Conservation (phyloP, 1,140 invertebrate species). For the Tetramorium parvispinum region DNA sequence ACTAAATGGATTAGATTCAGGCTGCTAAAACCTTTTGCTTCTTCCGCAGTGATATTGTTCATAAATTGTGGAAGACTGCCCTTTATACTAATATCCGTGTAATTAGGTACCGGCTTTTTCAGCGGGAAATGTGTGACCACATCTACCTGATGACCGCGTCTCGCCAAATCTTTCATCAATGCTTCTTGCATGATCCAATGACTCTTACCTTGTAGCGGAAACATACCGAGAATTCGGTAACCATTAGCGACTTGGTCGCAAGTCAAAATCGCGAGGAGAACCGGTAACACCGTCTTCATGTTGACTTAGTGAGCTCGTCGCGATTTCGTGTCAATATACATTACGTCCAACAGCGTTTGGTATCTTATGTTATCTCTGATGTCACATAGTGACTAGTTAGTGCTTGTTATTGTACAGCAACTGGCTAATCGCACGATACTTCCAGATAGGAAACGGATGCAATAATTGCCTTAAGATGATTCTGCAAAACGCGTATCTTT, state of each 20-base stretch:
- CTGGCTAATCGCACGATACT: not conserved
- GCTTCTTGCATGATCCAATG: constrained; percentile 81
- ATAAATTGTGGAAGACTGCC: constrained; percentile 48
- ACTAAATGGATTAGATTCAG: not conserved
- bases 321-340: not conserved
- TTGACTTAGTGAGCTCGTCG: not conserved
- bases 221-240: constrained; percentile 78
- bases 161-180: constrained; percentile 80
- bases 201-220: constrained; percentile 80
- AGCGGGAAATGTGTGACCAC: constrained; percentile 81
- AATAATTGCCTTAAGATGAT: too few species aligned
- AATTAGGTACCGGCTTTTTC: constrained; percentile 79
- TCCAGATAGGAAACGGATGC: too few species aligned
- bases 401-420: not conserved
- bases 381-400: not conserved
- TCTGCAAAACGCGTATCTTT: too few species aligned
- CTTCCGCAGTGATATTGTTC: constrained; percentile 16
- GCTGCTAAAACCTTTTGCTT: accelerated
- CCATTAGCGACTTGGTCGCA: constrained; percentile 24
- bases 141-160: constrained; percentile 83
- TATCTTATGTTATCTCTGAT: not conserved
- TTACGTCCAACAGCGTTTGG: not conserved
- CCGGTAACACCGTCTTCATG: constrained; percentile 1
- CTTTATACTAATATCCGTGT: constrained; percentile 75
- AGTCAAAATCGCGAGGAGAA: not conserved